phyloP scores from a whole-genome alignment of 1,140 invertebrate species.

The Metopolophium dirhodum region DNA sequence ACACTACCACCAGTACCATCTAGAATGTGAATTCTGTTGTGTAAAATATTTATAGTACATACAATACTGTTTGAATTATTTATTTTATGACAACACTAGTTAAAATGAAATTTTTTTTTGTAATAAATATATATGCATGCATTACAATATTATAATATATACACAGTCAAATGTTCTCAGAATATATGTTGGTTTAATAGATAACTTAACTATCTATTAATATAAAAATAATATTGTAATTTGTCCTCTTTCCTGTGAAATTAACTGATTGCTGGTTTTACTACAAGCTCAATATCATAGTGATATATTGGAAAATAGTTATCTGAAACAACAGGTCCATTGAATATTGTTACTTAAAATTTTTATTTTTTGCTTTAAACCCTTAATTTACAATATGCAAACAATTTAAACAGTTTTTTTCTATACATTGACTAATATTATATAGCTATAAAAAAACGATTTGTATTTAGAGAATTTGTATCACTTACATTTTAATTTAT shows the following conservation, averaged over 20 bases:
- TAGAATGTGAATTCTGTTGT: not conserved
- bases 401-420: not conserved
- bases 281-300: not conserved
- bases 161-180: not conserved
- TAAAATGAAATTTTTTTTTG: not conserved
- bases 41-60: not conserved
- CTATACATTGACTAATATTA: not conserved
- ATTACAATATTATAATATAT: constrained; percentile 7
- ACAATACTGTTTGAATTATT: not conserved
- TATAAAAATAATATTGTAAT: not conserved
- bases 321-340: not conserved
- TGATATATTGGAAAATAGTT: not conserved
- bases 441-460: not conserved
- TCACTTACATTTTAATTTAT: not conserved
- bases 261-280: not conserved
- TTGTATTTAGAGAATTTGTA: not conserved
- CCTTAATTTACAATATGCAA: not conserved
- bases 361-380: not conserved
- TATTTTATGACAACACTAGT: not conserved
- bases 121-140: not conserved
- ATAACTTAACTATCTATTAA: not conserved
- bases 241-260: not conserved
- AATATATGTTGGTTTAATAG: not conserved
- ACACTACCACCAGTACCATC: not conserved
- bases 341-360: not conserved